phyloP scores from a whole-genome alignment of 2,797 vertebrate genomes.

The Eospalax fontanierii region DNA sequence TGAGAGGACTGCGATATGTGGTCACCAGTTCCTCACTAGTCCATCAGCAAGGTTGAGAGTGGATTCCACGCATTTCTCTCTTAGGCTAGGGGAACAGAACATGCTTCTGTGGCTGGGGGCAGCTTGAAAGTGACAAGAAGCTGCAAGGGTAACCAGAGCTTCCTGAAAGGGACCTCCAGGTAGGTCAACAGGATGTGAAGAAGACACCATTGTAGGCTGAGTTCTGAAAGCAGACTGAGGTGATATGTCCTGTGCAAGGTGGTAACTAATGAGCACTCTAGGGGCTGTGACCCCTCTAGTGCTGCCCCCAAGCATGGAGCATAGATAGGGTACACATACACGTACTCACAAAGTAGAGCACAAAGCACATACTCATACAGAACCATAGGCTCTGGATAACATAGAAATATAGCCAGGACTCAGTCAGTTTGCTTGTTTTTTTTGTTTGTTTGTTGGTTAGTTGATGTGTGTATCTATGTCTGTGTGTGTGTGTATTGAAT shows the following conservation, averaged over 20 bases:
- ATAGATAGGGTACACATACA: background rate
- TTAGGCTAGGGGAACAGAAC: background rate
- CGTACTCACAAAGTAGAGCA: background rate
- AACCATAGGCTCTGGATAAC: background rate
- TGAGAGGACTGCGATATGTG: background rate
- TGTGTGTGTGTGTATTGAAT: too few species aligned
- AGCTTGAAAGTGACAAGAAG: background rate
- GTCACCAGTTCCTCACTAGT: background rate
- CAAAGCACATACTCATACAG: background rate
- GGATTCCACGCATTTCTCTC: background rate
- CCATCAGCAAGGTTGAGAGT: background rate
- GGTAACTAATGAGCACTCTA: background rate
- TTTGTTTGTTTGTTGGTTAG: too few species aligned
- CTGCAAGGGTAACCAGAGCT: background rate
- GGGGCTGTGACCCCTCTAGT: too few species aligned
- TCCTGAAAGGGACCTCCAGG: background rate
- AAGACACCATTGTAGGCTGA: background rate
- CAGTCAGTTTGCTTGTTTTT: background rate
- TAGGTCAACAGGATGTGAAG: background rate
- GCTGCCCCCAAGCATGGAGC: too few species aligned
- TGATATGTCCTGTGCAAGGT: too few species aligned
- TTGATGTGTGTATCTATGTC: too few species aligned
- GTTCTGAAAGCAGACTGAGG: background rate
- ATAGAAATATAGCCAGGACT: background rate
- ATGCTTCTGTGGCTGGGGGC: background rate